These are phyloP conservation scores for Rhamphomyia laevipes DNA, from an alignment of 2,888 invertebrate genomes.

Conservation along the genomic window DNA sequence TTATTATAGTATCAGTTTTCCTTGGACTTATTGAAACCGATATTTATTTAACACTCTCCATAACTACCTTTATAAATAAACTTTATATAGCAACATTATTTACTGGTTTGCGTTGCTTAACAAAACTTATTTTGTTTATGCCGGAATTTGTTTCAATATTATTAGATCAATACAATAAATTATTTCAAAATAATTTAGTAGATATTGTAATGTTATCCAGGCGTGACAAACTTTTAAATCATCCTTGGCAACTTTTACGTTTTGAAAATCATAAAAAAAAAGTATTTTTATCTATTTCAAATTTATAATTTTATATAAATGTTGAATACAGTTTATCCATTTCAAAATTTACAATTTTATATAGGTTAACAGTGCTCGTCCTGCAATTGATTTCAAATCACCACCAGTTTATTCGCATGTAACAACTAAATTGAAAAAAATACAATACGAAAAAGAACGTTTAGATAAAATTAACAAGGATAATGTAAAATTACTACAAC, in stretches of 20 bases:
- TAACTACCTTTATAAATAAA: no score
- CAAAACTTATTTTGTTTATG: no score
- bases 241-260: conserved; percentile 58
- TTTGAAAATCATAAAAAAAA: conserved; percentile 58
- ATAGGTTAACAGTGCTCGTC: conserved; percentile 51
- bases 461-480: conserved; percentile 50
- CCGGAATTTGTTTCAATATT: no score
- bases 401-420: conserved; percentile 55
- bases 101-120: no score
- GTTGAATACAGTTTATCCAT: not conserved
- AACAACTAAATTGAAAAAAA: conserved; percentile 53
- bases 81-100: no score
- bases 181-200: no score
- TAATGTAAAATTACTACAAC: conserved; percentile 56
- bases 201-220: conserved; percentile 48
- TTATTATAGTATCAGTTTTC: no score
- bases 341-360: conserved; percentile 5
- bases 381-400: conserved; percentile 54
- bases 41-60: no score
- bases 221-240: conserved; percentile 54
- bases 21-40: no score
- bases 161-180: no score
- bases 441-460: conserved; percentile 56
- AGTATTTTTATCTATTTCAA: no score
- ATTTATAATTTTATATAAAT: not conserved